A percentile compares a stretch with the other conserved stretches of the same genome.
These are phyloP conservation scores for Halcyon leucocephala DNA, from an alignment of 2,797 vertebrate genomes.

Conservation along the genomic window DNA sequence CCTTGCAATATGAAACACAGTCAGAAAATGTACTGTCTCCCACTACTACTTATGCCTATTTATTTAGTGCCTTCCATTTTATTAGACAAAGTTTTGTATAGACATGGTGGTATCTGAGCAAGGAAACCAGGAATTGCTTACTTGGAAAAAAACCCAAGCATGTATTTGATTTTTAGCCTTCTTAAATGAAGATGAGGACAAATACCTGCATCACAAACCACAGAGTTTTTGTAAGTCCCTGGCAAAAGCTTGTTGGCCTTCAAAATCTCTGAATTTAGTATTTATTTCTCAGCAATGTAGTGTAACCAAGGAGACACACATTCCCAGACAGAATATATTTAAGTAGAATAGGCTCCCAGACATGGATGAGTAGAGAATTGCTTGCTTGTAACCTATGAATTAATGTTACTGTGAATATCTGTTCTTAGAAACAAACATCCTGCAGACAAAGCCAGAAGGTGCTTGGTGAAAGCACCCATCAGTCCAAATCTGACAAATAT, in stretches of 20 bases:
- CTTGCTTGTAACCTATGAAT: not conserved
- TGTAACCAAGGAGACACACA: conserved; percentile 10
- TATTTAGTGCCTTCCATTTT: not conserved
- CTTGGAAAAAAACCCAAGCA: not conserved
- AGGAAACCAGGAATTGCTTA: not conserved
- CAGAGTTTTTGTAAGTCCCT: not conserved
- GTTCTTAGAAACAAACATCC: not conserved
- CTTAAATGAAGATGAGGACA: not conserved
- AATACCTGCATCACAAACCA: not conserved
- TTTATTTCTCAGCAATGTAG: conserved; percentile 17
- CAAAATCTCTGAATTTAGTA: conserved; percentile 11
- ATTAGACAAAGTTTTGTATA: not conserved
- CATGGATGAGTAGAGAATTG: not conserved
- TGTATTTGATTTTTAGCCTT: not conserved
- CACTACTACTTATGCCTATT: not conserved
- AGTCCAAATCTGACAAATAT: not conserved
- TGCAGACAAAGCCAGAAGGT: not conserved
- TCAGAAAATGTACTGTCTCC: not conserved
- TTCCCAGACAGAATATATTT: not conserved
- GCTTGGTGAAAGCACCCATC: not conserved
- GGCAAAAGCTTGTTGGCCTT: not conserved
- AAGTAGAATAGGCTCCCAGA: not conserved
- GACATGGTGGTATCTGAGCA: not conserved
- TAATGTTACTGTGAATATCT: not conserved
- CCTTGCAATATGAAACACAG: not conserved